Conservation (phyloP, 2,113 vertebrate species). For the Mixornis gularis region DNA sequence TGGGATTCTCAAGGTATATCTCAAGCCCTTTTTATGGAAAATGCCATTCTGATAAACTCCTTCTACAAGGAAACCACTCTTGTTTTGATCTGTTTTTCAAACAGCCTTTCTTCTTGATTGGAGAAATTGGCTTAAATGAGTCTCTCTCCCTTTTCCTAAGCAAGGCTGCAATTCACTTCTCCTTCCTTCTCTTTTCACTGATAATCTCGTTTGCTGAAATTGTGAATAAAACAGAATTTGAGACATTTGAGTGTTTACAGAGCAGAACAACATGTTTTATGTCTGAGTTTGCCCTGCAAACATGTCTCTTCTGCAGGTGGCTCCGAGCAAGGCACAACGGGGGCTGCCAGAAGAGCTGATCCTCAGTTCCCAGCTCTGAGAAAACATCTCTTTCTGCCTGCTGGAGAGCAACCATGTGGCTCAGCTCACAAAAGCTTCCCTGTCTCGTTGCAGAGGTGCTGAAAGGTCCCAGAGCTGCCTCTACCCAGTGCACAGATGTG, state of each 20-base stretch:
- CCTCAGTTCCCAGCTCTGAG: background rate
- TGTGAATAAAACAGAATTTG: background rate
- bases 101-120: constrained; percentile 17
- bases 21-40: background rate
- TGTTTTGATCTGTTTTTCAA: constrained; percentile 27
- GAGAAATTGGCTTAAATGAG: constrained; percentile 23
- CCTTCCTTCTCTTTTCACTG: background rate
- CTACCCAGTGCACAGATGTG: background rate
- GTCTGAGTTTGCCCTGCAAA: background rate
- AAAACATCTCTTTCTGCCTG: background rate
- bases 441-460: background rate
- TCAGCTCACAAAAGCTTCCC: background rate
- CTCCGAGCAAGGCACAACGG: background rate
- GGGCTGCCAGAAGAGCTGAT: background rate
- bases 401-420: background rate
- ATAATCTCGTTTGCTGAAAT: background rate
- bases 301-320: background rate
- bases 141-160: background rate
- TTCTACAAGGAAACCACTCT: background rate
- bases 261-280: background rate
- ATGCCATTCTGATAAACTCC: background rate
- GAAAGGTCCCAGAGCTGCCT: background rate
- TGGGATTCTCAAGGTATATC: background rate
- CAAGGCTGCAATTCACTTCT: background rate
- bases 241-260: background rate